Evolutionary conservation across 2,888 invertebrate species (phyloP).

Genomic region (Ctenicera cuprea): DNA sequence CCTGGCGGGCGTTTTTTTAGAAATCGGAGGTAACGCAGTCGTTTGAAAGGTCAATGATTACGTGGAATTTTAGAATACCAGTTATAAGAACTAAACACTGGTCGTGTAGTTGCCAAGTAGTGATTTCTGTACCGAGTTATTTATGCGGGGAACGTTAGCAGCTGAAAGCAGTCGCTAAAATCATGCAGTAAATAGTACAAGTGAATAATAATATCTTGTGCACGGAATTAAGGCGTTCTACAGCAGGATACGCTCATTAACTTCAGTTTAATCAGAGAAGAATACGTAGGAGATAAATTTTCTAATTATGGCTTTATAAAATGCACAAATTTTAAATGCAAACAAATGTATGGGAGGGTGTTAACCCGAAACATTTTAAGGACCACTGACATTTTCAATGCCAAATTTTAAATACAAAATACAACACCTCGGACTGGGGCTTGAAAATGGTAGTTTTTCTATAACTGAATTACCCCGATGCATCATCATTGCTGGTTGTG

Average conservation of each 20-base stretch:
- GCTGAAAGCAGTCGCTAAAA: conserved; percentile 23
- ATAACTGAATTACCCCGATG: too few species aligned
- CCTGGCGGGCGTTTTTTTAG: conserved; percentile 21
- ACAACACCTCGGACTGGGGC: too few species aligned
- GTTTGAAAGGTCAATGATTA: conserved; percentile 35
- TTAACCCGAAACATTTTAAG: too few species aligned
- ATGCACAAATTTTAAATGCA: too few species aligned
- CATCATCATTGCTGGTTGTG: too few species aligned
- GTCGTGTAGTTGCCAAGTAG: conserved; percentile 32
- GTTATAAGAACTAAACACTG: conserved; percentile 27
- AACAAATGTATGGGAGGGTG: too few species aligned
- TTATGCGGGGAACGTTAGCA: conserved; percentile 25
- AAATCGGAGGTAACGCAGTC: conserved; percentile 19
- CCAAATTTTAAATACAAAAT: too few species aligned
- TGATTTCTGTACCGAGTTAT: conserved; percentile 33
- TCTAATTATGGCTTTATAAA: neutral
- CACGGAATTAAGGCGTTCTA: conserved; percentile 25
- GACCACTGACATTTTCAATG: too few species aligned
- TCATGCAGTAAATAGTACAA: conserved; percentile 22
- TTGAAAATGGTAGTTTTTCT: too few species aligned
- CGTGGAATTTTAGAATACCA: conserved; percentile 36
- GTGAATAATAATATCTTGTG: conserved; percentile 31
- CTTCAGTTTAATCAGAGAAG: conserved; percentile 11
- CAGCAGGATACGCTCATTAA: conserved; percentile 25
- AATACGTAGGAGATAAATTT: conserved; percentile 23